Evolutionary conservation across 2,888 invertebrate species (phyloP), one percentile per base, ranked within the genome.

Genomic region (Meiosimyza platycephala): DNA sequence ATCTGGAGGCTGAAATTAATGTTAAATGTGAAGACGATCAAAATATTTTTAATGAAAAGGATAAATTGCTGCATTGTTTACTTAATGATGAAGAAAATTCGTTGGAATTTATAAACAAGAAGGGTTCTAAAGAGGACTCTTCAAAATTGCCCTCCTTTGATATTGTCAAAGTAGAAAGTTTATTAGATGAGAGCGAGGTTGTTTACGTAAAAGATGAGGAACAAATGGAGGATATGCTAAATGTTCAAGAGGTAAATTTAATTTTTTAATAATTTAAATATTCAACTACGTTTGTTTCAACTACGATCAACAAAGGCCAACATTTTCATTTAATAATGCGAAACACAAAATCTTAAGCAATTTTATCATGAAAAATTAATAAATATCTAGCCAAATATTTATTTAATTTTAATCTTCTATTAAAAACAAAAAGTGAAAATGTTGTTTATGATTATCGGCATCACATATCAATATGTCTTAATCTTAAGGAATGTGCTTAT

Each of bases 1-100:
- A 40, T 40, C 40, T 40, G 40, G 64, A 67, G 4, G 64, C 73
- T 12, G 75, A 71, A 3, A 48, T 74, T 12, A 73, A 47, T 16
- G 73, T 80, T 1, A 85, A 85, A 68, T 71, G 72, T 7, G 85
- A 82, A 72, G 81, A 83, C 60, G 80, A 80, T 5, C 59, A 76
- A 13, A 83, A 81, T 62, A 80, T 84, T 11, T 84, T 84, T 47
- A 81, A 77, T 64, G 83, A 85, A 33, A 83, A 85, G 60, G 85
- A 84, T 69, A 80, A 84, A 60, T 76, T 86, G 9, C 72, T 84
- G 4, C 82, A 85, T 65, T 79, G 79, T 28, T 71, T 86, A 55
- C 79, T 85, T 7, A 80, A 77, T 54, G 79, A 83, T 16, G 77
- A 79, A 18, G 79, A 80, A 62, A 76, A 78, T 0, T 13, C 75